A percentile compares a stretch with the other conserved stretches of the same genome.
phyloP scores from a whole-genome alignment of 2,888 invertebrate species.

The Anodontia alba region DNA sequence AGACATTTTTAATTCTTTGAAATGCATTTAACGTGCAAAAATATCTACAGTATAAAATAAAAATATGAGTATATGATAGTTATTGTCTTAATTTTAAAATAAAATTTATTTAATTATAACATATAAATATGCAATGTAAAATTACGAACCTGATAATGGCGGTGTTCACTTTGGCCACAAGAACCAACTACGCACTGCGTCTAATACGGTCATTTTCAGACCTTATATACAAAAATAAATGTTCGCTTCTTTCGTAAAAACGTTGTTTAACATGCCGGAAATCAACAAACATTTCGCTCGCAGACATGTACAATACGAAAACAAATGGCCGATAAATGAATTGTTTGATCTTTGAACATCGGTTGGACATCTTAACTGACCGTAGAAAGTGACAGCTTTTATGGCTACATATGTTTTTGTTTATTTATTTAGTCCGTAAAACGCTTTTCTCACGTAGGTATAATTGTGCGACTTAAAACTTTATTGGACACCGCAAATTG shows the following conservation, averaged over 20 bases:
- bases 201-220: background rate
- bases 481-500: too few relatives aligned
- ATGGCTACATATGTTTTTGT: background rate
- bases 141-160: background rate
- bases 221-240: background rate
- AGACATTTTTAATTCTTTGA: too few relatives aligned
- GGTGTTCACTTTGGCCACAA: background rate
- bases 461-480: too few relatives aligned
- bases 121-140: too few relatives aligned
- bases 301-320: background rate
- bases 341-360: background rate
- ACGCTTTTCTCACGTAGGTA: background rate
- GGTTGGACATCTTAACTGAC: background rate
- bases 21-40: too few relatives aligned
- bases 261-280: constrained; percentile 1
- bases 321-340: too few relatives aligned
- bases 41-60: too few relatives aligned
- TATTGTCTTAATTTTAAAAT: too few relatives aligned
- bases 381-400: background rate
- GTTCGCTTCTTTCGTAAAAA: background rate
- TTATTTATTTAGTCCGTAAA: background rate
- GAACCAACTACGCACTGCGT: constrained; percentile 2
- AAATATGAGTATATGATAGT: too few relatives aligned
- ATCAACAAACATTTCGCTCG: background rate
- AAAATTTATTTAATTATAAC: too few relatives aligned